Conservation (phyloP, 2,113 vertebrate genomes). For the Electrona antarctica region DNA sequence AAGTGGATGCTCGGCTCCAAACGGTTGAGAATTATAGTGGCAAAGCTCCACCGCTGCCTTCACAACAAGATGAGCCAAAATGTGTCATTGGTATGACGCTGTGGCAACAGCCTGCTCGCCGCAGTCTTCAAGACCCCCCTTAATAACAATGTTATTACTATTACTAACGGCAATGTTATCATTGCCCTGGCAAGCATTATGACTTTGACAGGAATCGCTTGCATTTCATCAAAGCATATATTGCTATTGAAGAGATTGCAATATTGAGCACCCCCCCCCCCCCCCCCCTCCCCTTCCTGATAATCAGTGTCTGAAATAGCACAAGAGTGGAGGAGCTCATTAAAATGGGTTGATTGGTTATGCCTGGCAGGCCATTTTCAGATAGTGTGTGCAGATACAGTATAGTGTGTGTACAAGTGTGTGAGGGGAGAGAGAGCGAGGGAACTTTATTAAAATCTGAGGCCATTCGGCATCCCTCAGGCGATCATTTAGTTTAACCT, state of each 20-base stretch:
- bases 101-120: too few species aligned
- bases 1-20: too few species aligned
- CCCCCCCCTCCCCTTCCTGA: neutral
- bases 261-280: neutral
- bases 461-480: slow-evolving; percentile 15
- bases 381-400: slow-evolving; percentile 4
- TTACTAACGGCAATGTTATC: slow-evolving; percentile 6
- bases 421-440: neutral
- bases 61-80: too few species aligned
- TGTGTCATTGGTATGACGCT: too few species aligned
- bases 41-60: too few species aligned
- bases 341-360: slow-evolving; percentile 53
- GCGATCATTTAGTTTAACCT: slow-evolving; percentile 42
- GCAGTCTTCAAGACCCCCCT: too few species aligned
- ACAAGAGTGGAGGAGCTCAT: slow-evolving; percentile 45
- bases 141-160: neutral
- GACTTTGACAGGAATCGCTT: slow-evolving; percentile 12
- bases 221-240: slow-evolving; percentile 11
- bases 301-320: slow-evolving; percentile 4
- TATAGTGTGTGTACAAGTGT: too few species aligned
- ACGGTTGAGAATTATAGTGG: too few species aligned
- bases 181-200: neutral
- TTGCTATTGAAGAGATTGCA: slow-evolving; percentile 8
- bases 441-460: slow-evolving; percentile 42
- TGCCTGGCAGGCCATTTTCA: slow-evolving; percentile 33